Base-by-base conservation (phyloP, 2,113 vertebrate species). In the Otocyon megalotis region DNA sequence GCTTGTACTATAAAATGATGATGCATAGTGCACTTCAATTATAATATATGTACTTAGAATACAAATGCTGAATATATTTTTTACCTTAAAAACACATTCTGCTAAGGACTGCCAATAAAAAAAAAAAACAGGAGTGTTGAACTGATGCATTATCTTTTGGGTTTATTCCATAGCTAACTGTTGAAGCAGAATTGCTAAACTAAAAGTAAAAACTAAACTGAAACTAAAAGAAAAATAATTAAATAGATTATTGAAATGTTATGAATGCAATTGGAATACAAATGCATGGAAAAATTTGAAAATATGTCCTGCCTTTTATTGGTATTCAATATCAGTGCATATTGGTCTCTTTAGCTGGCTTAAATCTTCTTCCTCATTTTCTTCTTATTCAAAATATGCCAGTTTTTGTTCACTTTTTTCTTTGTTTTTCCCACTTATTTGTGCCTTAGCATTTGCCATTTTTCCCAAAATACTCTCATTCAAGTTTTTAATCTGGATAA, bases 401-500 rank as follows among this genome's bases (percentile, higher is more conserved):
- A 53, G 1, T 37, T 53, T 96, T 74, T 79, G 2, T 50, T 84
- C 53, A 80, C 74, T 76, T 76, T 30, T 50, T 50, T 74, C 71
- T 72, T 72, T 74, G 43, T 48, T 63, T 28, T 63, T 63, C 43
- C 32, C 43, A 30, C 1, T 56, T 85, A 74, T 76, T 48, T 88
- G 6, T 62, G 16, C 17, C 37, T 91, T 88, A 88, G 4, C 15
- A 83, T 87, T 71, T 88, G 32, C 3, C n/a, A 2, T 81, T 80
- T 28, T 6, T 10, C 54, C 16, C 26, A 93, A n/a, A 85, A 67
- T 69, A 1, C 1, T 81, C 5, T 37, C 7, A 48, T 9, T 80
- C 20, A 76, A 85, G 56, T 14, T 94, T 95, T 85, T 62, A 62
- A 88, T 85, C 37, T 81, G 58, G 5, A 91, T 91, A 63, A 88